Conservation (phyloP, 2,113 vertebrate genomes). For the Thomomys bottae region DNA sequence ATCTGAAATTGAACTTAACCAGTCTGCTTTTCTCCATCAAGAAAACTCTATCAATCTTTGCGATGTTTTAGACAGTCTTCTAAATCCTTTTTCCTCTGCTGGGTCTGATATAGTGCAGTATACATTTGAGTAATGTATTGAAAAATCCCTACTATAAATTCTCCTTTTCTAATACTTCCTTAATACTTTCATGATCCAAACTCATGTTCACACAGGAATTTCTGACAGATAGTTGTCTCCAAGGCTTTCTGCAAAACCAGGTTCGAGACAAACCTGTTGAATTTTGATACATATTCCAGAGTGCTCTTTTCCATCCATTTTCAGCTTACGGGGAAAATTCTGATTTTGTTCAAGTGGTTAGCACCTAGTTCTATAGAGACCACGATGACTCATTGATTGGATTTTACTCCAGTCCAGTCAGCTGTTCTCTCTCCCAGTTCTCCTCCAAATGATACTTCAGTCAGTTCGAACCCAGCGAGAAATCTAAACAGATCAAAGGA, state of each 20-base stretch:
- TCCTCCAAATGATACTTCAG: neutral
- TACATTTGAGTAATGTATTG: constrained; percentile 59
- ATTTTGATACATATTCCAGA: neutral
- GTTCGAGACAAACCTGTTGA: neutral
- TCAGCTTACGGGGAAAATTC: neutral
- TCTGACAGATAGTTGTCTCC: constrained; percentile 11
- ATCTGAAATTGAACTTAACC: constrained; percentile 56
- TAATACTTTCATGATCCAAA: constrained; percentile 42
- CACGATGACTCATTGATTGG: neutral
- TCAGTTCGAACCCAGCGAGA: neutral
- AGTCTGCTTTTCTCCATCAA: constrained; percentile 60
- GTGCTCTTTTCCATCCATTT: neutral
- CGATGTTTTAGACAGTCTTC: constrained; percentile 59
- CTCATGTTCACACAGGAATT: constrained; percentile 34
- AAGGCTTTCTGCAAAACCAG: constrained; percentile 20
- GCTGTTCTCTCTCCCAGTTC: neutral
- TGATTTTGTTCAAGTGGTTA: neutral
- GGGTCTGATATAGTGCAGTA: constrained; percentile 64
- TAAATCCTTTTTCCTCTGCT: constrained; percentile 65
- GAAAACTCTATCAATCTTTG: constrained; percentile 68
- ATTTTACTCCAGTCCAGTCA: constrained; percentile 12
- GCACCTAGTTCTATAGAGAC: neutral
- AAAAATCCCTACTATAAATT: constrained; percentile 71
- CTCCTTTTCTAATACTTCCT: constrained; percentile 48
- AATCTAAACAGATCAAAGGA: neutral